Conservation (phyloP, 2,113 vertebrate species). For the Caretta caretta region DNA sequence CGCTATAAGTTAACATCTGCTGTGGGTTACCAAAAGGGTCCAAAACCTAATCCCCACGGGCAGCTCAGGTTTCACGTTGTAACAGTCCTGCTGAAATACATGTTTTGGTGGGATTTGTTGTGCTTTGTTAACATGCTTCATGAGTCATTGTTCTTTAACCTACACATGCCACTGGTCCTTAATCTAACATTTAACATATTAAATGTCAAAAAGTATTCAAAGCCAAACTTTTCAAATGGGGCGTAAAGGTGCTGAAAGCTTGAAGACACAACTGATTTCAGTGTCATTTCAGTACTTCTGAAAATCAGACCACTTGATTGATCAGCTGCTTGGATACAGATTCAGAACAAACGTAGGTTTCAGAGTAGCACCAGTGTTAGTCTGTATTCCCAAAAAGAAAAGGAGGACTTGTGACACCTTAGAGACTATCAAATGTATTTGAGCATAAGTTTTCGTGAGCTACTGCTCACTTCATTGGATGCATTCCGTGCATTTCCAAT, state of each 20-base stretch:
- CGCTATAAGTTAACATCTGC: not conserved
- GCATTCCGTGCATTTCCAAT: not conserved
- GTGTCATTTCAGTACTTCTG: accelerated
- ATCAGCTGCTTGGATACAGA: not conserved
- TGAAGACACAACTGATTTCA: not conserved
- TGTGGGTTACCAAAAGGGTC: not conserved
- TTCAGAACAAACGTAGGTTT: not conserved
- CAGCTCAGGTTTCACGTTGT: not conserved
- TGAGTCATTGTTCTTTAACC: not conserved
- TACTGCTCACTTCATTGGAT: no score
- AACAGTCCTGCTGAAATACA: not conserved
- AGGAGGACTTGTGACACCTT: no score
- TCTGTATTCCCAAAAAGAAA: no score
- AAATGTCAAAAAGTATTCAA: not conserved
- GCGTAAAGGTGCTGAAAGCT: not conserved
- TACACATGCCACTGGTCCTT: not conserved
- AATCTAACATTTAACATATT: not conserved
- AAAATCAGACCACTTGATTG: not conserved
- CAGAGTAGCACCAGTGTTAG: no score
- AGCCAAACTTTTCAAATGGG: not conserved
- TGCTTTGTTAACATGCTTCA: not conserved
- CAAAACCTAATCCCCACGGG: not conserved
- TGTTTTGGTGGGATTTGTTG: not conserved
- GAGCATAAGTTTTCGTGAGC: no score
- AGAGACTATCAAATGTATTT: no score